phyloP scores from a whole-genome alignment of 2,797 vertebrate species.

The Pempheris klunzingeri region DNA sequence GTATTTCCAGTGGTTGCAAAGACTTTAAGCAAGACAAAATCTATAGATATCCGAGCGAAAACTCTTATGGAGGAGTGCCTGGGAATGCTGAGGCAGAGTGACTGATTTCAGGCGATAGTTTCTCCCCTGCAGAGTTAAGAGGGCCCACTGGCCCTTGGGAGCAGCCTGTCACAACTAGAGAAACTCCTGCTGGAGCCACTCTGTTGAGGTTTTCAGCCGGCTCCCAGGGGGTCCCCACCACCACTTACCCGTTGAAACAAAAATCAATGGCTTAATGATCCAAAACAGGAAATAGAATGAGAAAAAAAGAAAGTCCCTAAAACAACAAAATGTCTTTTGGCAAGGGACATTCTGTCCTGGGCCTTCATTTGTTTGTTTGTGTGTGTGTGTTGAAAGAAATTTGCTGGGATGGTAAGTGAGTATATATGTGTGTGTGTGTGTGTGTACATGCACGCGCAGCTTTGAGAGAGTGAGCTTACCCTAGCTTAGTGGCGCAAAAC shows the following conservation, averaged over 20 bases:
- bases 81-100: constrained; percentile 65
- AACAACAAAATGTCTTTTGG: constrained; percentile 89
- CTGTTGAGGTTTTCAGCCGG: constrained; percentile 82
- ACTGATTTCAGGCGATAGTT: constrained; percentile 78
- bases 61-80: constrained; percentile 46
- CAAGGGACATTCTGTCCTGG: constrained; percentile 83
- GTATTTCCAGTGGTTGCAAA: constrained; percentile 52
- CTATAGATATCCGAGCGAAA: constrained; percentile 64
- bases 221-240: constrained; percentile 81
- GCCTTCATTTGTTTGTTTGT: constrained; percentile 78
- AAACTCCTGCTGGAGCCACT: constrained; percentile 85
- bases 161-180: constrained; percentile 82
- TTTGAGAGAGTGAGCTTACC: constrained; percentile 82
- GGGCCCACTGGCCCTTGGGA: constrained; percentile 76
- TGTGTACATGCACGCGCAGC: constrained; percentile 52
- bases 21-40: constrained; percentile 63
- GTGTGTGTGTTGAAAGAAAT: constrained; percentile 72
- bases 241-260: constrained; percentile 87
- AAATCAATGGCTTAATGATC: constrained; percentile 91
- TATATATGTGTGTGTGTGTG: constrained; percentile 52
- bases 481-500: constrained; percentile 85
- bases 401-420: constrained; percentile 70
- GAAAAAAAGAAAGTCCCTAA: constrained; percentile 83
- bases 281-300: constrained; percentile 89
- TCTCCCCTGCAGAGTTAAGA: constrained; percentile 74